A percentile compares a stretch with the other conserved stretches of the same genome.
Evolutionary conservation across 2,888 invertebrate genomes (phyloP).

Genomic region (Carabus problematicus): DNA sequence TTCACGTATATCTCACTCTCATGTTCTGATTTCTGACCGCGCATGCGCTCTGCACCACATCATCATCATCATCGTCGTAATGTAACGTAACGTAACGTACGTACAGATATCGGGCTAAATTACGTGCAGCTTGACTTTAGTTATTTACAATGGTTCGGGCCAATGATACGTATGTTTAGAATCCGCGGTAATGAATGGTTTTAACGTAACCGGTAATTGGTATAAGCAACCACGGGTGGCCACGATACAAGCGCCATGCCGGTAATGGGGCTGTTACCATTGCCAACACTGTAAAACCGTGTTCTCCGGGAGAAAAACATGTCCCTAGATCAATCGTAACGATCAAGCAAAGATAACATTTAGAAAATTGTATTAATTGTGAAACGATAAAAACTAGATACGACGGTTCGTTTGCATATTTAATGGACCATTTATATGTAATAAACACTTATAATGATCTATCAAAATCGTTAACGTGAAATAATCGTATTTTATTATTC

Average conservation of each 20-base stretch:
- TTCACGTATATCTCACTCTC: neutral
- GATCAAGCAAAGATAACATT: conserved; percentile 2
- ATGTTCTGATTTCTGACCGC: neutral
- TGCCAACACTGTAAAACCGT: conserved; percentile 21
- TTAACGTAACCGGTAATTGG: conserved; percentile 16
- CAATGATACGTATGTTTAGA: too few relatives aligned
- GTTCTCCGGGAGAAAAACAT: conserved; percentile 4
- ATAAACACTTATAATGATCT: conserved; percentile 34
- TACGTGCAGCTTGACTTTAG: too few relatives aligned
- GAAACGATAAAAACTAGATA: conserved; percentile 4
- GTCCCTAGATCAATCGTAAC: conserved; percentile 23
- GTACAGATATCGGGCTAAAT: too few relatives aligned
- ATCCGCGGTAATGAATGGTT: too few relatives aligned
- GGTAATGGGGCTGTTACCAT: conserved; percentile 35
- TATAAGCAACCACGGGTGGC: conserved; percentile 49
- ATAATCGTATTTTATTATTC: conserved; percentile 7
- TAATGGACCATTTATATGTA: conserved; percentile 31
- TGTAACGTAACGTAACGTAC: too few relatives aligned
- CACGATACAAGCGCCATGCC: conserved; percentile 44
- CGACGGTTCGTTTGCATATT: conserved; percentile 20
- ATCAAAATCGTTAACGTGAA: conserved; percentile 29
- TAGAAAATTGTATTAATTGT: conserved; percentile 33
- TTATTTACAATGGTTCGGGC: too few relatives aligned
- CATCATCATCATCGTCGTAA: too few relatives aligned
- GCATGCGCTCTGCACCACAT: too few relatives aligned